These are phyloP conservation scores for Euwallacea fornicatus DNA, from an alignment of 1,140 invertebrate species.

Conservation along the genomic window DNA sequence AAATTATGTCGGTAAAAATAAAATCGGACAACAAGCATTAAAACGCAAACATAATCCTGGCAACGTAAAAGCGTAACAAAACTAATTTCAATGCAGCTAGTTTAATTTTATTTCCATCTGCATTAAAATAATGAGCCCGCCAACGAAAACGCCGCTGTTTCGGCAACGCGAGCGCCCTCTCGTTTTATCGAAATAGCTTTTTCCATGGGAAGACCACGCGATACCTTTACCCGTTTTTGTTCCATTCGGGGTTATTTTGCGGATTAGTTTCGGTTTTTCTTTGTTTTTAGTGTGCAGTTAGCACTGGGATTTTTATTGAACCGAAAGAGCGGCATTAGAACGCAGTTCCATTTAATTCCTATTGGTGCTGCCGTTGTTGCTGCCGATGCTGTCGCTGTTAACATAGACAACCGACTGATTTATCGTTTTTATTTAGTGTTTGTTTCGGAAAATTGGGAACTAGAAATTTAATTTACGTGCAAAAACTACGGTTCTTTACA, in stretches of 20 bases:
- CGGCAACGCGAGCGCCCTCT: not conserved
- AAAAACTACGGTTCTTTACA: not conserved
- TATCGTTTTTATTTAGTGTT: too few relatives aligned
- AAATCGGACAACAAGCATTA: not conserved
- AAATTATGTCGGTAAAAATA: too few relatives aligned
- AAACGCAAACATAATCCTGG: constrained; percentile 3
- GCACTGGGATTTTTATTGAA: not conserved
- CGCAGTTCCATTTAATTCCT: too few relatives aligned
- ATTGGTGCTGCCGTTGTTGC: too few relatives aligned
- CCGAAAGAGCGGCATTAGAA: not conserved
- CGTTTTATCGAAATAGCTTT: constrained; percentile 7
- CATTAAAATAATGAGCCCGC: constrained; percentile 12
- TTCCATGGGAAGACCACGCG: constrained; percentile 1
- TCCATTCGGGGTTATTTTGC: too few relatives aligned
- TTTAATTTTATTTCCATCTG: constrained; percentile 18
- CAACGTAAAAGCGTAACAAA: not conserved
- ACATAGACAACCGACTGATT: too few relatives aligned
- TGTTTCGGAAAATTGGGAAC: not conserved
- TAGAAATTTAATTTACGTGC: not conserved
- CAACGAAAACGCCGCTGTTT: not conserved
- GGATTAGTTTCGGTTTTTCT: too few relatives aligned
- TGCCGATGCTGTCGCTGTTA: too few relatives aligned
- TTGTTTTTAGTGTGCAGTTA: too few relatives aligned
- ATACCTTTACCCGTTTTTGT: not conserved
- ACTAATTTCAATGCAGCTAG: constrained; percentile 16